A percentile compares a stretch with the other conserved stretches of the same genome.
Conservation (phyloP, 2,113 vertebrate genomes). For the Cichladusa arquata region DNA sequence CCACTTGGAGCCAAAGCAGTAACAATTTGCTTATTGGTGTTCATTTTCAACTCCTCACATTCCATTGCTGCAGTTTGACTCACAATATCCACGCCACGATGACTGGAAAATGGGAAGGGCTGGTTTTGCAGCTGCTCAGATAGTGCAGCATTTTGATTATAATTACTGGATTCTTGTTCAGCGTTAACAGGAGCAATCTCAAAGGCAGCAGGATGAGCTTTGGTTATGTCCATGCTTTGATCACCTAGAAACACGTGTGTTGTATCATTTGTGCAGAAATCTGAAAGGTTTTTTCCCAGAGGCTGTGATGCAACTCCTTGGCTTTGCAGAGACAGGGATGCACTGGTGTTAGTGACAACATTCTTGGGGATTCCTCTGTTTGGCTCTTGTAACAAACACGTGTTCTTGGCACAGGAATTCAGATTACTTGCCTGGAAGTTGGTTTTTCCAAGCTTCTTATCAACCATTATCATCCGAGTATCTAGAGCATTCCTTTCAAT, state of each 20-base stretch:
- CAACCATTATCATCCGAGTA: background rate
- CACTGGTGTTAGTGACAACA: background rate
- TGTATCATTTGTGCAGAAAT: background rate
- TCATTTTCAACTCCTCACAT: background rate
- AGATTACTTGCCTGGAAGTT: background rate
- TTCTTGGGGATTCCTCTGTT: background rate
- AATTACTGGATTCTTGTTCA: background rate
- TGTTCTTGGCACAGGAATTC: background rate
- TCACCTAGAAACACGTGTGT: background rate
- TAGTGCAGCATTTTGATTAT: background rate
- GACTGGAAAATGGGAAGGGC: background rate
- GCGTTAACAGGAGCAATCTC: background rate
- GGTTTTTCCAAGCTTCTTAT: background rate
- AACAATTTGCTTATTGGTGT: background rate
- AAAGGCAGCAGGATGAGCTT: background rate
- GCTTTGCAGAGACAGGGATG: background rate
- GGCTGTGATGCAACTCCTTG: background rate
- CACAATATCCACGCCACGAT: fast-evolving
- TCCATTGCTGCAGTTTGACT: background rate
- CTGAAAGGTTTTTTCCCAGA: background rate
- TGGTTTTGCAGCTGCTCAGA: background rate
- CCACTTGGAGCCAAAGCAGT: background rate
- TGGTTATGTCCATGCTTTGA: background rate
- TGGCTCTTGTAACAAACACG: background rate
- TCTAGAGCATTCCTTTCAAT: background rate